A percentile compares a stretch with the other conserved stretches of the same genome.
Evolutionary conservation across 2,113 vertebrate species (phyloP).

Genomic region (Rhineura floridana): DNA sequence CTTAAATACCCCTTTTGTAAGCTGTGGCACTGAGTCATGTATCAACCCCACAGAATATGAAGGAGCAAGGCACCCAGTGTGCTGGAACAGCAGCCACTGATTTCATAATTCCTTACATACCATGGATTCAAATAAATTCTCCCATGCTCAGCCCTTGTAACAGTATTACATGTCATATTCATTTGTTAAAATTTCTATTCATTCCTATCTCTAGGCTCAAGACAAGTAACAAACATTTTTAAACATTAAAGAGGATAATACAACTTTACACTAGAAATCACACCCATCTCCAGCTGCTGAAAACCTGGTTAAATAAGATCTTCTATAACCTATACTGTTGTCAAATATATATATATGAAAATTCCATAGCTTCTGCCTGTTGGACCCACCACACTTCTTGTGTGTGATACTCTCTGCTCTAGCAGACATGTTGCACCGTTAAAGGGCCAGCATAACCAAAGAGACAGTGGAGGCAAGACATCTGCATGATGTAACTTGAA

Average conservation of each 20-base stretch:
- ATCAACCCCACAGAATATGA: neutral
- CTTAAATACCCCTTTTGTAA: constrained; percentile 2
- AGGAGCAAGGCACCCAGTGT: too few species aligned
- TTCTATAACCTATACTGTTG: neutral
- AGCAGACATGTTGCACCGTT: neutral
- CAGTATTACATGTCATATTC: neutral
- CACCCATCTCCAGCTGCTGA: neutral
- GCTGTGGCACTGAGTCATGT: neutral
- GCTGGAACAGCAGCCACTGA: neutral
- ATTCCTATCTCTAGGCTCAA: neutral
- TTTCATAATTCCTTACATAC: neutral
- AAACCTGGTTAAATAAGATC: neutral
- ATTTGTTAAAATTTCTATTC: neutral
- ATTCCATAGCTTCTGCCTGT: neutral
- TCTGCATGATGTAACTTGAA: neutral
- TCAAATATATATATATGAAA: neutral
- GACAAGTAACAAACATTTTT: neutral
- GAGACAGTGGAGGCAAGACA: neutral
- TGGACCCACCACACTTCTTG: neutral
- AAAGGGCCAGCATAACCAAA: neutral
- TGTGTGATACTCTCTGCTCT: too few species aligned
- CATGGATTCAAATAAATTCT: neutral
- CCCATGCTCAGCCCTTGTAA: neutral
- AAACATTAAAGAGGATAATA: neutral
- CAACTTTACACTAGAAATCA: neutral